phyloP scores from a whole-genome alignment of 53 echinoderm and acorn worm species.

The Stichopus horrens region DNA sequence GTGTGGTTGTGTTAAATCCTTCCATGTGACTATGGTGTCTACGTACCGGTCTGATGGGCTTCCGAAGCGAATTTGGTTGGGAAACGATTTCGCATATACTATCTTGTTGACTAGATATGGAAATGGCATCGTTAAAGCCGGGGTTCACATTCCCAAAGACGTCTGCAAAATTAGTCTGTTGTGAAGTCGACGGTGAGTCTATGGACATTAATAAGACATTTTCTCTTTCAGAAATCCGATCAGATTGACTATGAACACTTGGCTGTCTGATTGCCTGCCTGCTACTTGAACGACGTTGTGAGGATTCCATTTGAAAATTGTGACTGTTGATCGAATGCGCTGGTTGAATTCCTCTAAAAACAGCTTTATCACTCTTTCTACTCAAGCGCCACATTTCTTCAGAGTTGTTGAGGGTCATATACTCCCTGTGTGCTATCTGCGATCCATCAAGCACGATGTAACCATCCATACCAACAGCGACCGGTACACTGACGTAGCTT shows the following conservation, averaged over 20 bases:
- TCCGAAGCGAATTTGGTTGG: conserved; percentile 10
- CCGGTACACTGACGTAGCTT: conserved; percentile 49
- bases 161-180: not conserved
- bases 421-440: conserved; percentile 85
- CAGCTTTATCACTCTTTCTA: conserved; percentile 70
- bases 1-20: conserved; percentile 15
- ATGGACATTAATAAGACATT: not conserved
- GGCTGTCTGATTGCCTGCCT: not conserved
- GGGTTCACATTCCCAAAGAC: conserved; percentile 29
- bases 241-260: conserved; percentile 27
- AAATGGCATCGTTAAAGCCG: conserved; percentile 1
- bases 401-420: conserved; percentile 92
- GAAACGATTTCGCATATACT: conserved; percentile 11
- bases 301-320: not conserved
- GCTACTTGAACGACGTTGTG: not conserved
- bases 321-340: conserved; percentile 34
- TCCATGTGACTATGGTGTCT: conserved; percentile 42
- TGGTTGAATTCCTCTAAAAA: conserved; percentile 55
- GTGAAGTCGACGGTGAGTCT: not conserved
- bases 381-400: conserved; percentile 86
- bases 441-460: conserved; percentile 97
- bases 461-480: conserved; percentile 83
- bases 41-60: conserved; percentile 18
- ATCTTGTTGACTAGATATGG: not conserved
- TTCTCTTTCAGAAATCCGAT: conserved; percentile 18